Base-by-base conservation (phyloP, 2,888 invertebrate species). In the Ectemnius lituratus region DNA sequence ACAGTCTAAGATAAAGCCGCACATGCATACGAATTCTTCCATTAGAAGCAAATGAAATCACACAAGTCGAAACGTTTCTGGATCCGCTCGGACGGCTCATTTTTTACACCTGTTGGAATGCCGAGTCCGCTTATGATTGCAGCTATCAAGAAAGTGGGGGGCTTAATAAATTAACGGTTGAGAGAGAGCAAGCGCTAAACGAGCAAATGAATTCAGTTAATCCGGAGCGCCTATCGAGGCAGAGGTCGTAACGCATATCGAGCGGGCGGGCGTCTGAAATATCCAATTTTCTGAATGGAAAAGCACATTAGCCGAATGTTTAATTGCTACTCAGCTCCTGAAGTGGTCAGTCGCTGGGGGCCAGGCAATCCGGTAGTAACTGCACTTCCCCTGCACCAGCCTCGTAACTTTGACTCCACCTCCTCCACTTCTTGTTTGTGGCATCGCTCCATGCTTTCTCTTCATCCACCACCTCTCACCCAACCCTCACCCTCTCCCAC, bases 251-350 rank as follows among this genome's bases (percentile, higher is more conserved):
- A 47, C 62, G 57, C 37, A 49, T 70, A 66, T 75, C 67, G 60
- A 45, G 64, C 67, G 56, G 47, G 63, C 67, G 56, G 67, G 65
- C 65, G 78, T 62, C 73, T 83, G 84, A 86, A 86, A 88, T 87
- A 87, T 88, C 88, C 86, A 87, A 89, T 89, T 89, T 89, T 88
- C 88, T 87, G 88, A 89, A 89, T 88, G 89, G 87, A 87, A 88
- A 88, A 87, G 87, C 88, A 88, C 86, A 87, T 87, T 88, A 88
- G 85, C 85, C 81, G 82, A 85, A 89, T 88, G 88, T 87, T 87
- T 87, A 88, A 89, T 89, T 88, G 88, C 88, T 85, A 86, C 83
- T 85, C 83, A 84, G 86, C 78, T 86, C 86, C 88, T 84, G 80
- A 83, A 87, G 85, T 85, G 85, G 85, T 76, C 85, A 73, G 58